phyloP scores from a whole-genome alignment of 2,113 vertebrate genomes.

The Arenaria interpres region DNA sequence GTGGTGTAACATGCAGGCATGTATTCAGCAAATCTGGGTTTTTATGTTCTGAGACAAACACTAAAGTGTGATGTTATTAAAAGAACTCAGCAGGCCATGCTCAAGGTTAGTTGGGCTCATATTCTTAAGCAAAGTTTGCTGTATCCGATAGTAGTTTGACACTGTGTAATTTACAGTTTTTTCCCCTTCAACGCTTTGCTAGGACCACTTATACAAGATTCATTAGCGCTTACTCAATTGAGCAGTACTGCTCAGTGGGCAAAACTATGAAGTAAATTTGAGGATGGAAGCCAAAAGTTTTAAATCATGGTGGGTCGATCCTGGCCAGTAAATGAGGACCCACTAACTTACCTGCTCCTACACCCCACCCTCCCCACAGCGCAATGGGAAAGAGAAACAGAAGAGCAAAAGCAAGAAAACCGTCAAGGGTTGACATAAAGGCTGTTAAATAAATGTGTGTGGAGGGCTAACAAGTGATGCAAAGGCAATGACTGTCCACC shows the following conservation, averaged over 20 bases:
- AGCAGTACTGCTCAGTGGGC: not conserved
- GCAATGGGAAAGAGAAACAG: not conserved
- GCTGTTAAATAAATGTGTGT: not conserved
- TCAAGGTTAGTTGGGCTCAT: not conserved
- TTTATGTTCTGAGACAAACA: not conserved
- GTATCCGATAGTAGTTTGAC: not conserved
- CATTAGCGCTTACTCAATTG: not conserved
- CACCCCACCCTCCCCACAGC: accelerated
- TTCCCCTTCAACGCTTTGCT: not conserved
- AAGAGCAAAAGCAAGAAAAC: not conserved
- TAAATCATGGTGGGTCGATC: not conserved
- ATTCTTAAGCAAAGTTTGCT: not conserved
- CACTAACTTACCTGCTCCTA: not conserved
- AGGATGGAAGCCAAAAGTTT: not conserved
- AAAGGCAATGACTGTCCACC: no score
- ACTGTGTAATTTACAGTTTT: not conserved
- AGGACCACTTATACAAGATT: not conserved
- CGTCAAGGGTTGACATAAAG: not conserved
- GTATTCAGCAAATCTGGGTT: not conserved
- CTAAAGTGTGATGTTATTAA: not conserved
- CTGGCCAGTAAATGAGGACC: not conserved
- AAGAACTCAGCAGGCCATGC: not conserved
- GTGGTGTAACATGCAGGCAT: not conserved
- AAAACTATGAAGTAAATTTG: not conserved
- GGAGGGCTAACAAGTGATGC: not conserved